Base-by-base conservation (phyloP, 2,113 vertebrate genomes). In the Natator depressus region DNA sequence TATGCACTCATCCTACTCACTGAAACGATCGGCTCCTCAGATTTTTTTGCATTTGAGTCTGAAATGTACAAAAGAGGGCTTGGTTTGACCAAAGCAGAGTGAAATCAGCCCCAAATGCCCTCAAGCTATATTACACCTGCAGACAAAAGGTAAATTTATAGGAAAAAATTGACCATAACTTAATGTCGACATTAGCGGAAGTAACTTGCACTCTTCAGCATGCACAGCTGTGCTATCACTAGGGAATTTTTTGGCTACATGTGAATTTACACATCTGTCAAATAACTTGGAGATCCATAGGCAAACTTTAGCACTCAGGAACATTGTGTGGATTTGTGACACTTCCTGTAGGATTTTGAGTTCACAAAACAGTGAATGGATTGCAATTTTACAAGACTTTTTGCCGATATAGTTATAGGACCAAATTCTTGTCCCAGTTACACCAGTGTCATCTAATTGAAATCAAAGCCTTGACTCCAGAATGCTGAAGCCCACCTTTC, bases 251-350 rank as follows among this genome's bases (percentile, higher is more conserved):
- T 96, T 97, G 97, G 96, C 96, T 96, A 35, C 0, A 80, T 85
- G 93, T 95, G 91, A 96, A 93, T 97, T 96, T 95, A 90, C 95
- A 97, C 97, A 96, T 97, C 97, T 97, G 97, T 97, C 96, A 96
- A 84, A 96, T 94, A 2, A 1, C 92, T 96, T 89, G 96, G 95
- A 96, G 89, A 96, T 97, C 95, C 93, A 95, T 90, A 96, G 96
- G 93, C 96, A 93, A 92, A 92, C 95, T 79, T 86, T 2, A 91
- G 79, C 0, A 0, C 89, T 96, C 0, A 13, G 93, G 95, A 97
- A 94, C 94, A 84, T 47, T 85, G 88, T 91, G 94, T 85, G 95
- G 96, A 95, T 95, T 97, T 94, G 95, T 91, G 93, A 94, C 92
- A 94, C 91, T 97, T 97, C 95, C 96, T 97, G 94, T 35, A 96